Evolutionary conservation across 2,113 vertebrate genomes (phyloP), one percentile per base, ranked within the genome.

Genomic region (Phalacrocorax pelagicus): DNA sequence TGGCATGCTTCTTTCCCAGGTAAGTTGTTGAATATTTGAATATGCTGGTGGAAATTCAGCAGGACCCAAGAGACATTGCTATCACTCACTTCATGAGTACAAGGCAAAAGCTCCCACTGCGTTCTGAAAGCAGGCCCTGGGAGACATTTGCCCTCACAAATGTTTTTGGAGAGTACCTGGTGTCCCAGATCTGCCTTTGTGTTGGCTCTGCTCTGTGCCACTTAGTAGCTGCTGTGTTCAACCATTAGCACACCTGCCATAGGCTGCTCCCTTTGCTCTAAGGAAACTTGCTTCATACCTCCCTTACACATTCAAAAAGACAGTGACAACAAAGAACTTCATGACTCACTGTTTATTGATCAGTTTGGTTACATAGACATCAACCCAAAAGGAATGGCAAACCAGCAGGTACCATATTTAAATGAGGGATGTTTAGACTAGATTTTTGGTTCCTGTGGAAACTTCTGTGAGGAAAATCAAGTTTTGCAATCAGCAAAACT

Each of bases 311-410:
- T 29, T 61, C 62, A 30, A 15, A 78, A 86, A 54, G 19, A 12
- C 55, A 58, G 30, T 12, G 59, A 24, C 55, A 78, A 6, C 81
- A 52, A 59, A 67, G 55, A 58, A 47, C 11, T 61, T 40, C 23
- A 27, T 8, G 34, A 40, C 29, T 21, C 0, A 0, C 9, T 58
- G 40, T 29, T 91, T 80, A 55, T 26, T 11, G 21, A 59, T 55
- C 46, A n/a, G 0, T 69, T 46, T n/a, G 12, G 3, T 69, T 65
- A 38, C 6, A 3, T 0, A 14, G n/a, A 40, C 29, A 75, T 27
- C 36, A 61, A 4, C 26, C 26, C 54, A 52, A 54, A 40, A 80
- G 47, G 17, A 88, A 61, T 9, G 46, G 15, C 49, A 82, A 85
- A 54, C 34, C 42, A 87, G 54, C 34, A 66, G 23, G 20, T 55